Evolutionary conservation across 1,140 invertebrate species (phyloP), one percentile per base, ranked within the genome.

Genomic region (Theocolax elegans): DNA sequence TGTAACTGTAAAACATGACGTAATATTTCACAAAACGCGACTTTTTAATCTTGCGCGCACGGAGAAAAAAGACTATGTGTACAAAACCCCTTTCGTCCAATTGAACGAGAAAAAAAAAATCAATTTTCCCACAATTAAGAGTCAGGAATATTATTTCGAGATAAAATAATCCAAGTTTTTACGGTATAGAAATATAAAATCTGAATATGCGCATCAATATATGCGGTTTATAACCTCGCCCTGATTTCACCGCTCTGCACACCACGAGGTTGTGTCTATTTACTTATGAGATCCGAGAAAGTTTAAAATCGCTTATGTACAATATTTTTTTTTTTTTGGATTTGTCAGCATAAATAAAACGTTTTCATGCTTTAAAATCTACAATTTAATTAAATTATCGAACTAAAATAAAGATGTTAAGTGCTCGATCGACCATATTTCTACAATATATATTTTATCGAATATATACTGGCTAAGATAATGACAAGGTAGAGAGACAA

Each of bases 171-270:
- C 2, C 4, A 31, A 31, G 27, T 35, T 53, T 25, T 13, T 7
- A 19, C 49, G 19, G 12, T 3, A 15, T 44, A 8, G 12, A 44
- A 44, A 44, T 44, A 44, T 13, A 44, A 44, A 15, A 44, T 6
- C 31, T 6, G 10, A 35, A 35, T 35, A 35, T 35, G 27, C 53
- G 53, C 64, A 56, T 67, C 64, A 58, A 67, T 58, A 44, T 17
- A 23, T 13, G 23, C 66, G 51, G 21, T 67, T 67, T 67, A 60
- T 29, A 51, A 38, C 56, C 21, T 67, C 44, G 56, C 56, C 56
- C 66, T 56, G 66, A 67, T 67, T 67, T 67, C 66, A 38, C 66
- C 44, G 17, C 17, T 35, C 27, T 3, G n/a, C 49, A 46, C 17
- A 35, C 10, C 12, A 15, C 21, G 15, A 23, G 31, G 12, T n/a